A percentile compares a stretch with the other conserved stretches of the same genome.
phyloP scores from a whole-genome alignment of 2,888 invertebrate species.

The Drosophila vallismaia region DNA sequence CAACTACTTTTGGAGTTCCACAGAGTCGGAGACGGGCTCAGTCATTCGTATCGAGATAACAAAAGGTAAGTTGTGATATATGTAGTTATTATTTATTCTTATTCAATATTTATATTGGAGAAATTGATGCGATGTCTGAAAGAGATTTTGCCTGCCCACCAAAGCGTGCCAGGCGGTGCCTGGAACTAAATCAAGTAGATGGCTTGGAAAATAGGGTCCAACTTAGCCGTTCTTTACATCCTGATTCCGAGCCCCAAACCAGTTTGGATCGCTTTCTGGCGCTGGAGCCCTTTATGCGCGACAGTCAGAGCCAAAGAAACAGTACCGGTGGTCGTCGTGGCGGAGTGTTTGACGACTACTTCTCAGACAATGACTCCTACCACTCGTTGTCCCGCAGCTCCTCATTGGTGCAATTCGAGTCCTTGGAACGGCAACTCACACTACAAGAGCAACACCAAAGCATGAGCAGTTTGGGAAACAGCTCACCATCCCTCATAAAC shows the following conservation, averaged over 20 bases:
- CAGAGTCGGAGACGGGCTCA: conserved; percentile 92
- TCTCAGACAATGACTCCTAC: conserved; percentile 84
- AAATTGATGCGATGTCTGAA: conserved; percentile 86
- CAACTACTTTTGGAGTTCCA: conserved; percentile 84
- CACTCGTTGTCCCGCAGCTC: conserved; percentile 90
- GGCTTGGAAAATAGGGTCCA: conserved; percentile 71
- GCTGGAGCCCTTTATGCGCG: conserved; percentile 69
- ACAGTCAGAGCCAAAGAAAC: conserved; percentile 74
- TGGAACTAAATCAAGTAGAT: conserved; percentile 78
- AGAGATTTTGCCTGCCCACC: conserved; percentile 90
- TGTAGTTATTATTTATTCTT: too few species aligned
- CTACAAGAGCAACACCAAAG: conserved; percentile 84
- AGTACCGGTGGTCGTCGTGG: conserved; percentile 76
- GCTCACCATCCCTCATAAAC: conserved; percentile 82
- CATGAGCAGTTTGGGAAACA: conserved; percentile 81
- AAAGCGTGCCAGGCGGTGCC: conserved; percentile 88
- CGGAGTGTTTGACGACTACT: conserved; percentile 81
- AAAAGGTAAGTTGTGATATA: conserved; percentile 72
- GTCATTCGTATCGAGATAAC: conserved; percentile 89
- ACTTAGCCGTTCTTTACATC: conserved; percentile 61
- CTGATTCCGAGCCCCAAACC: conserved; percentile 65
- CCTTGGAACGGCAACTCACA: conserved; percentile 89
- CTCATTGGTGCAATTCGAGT: conserved; percentile 93
- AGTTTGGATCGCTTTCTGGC: conserved; percentile 77
- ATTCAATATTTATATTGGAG: conserved; percentile 48